Base-by-base conservation (phyloP, 2,888 invertebrate species). In the Sympetrum striolatum region DNA sequence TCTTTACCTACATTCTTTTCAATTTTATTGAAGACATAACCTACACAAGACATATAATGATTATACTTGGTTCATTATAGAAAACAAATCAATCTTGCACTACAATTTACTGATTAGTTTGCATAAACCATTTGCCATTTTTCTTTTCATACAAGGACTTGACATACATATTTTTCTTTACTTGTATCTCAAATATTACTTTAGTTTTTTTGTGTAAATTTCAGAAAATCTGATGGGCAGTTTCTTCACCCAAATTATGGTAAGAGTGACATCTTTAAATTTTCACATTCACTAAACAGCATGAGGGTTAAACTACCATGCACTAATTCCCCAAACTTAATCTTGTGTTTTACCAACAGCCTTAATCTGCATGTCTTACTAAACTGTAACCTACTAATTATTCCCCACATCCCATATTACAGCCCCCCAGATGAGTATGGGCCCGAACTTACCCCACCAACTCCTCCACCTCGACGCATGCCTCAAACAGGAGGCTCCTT, bases 381-480 rank as follows among this genome's bases (percentile, higher is more conserved):
- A 90, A 91, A 91, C 91, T 82, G 93, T 93, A 60, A 60, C 86
- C 86, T 60, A 86, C 86, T 86, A 86, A 86, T 86, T 18, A 60
- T 60, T 37, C 31, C 82, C 86, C 86, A n/a, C 31, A 86, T 86
- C 86, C 86, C 86, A 92, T 93, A 92, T 93, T 93, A 93, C 94
- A 95, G 95, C 95, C 94, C 95, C 94, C 95, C 95, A 94, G 94
- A 94, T 93, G 95, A 95, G 93, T 94, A 95, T 94, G 94, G 94
- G 94, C 94, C 95, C 93, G 96, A 96, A 94, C 94, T 96, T 94
- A 95, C 95, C 93, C 95, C 96, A 92, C 95, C 95, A 92, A 95
- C 95, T 92, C 95, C 95, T 92, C 95, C 95, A 92, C 95, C 95
- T 92, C 94, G 95, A 92, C 94, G 95, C 92, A 93, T 94, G 93